Base-by-base conservation (phyloP, 2,113 vertebrate genomes). In the Delphinapterus leucas region DNA sequence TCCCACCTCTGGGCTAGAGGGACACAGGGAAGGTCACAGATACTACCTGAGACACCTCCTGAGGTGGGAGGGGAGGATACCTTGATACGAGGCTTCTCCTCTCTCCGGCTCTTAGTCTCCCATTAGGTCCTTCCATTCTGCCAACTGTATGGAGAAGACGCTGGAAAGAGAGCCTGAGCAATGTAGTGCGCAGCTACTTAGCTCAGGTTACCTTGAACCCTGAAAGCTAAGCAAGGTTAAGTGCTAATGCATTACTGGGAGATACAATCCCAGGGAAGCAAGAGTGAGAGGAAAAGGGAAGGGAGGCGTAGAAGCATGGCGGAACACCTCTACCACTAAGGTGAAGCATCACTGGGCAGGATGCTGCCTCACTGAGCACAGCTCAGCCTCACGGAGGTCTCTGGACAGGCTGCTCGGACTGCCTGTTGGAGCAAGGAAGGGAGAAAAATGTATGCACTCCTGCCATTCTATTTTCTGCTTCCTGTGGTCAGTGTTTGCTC, bases 1-100 rank as follows among this genome's bases (percentile, higher is more conserved):
- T 83, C 23, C 53, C 33, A 47, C 38, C 14, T 0, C 20, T 3
- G 5, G 36, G 31, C 33, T 28, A 49, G 31, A 88, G 28, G 2
- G 11, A 81, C 15, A 12, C 5, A 17, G 11, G 8, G 9, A 88
- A 61, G 6, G 11, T 25, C 2, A 6, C 2, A n/a, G 25, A n/a
- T 47, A 7, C 71, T 47, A 41, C n/a, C 25, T 25, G n/a, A 53
- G 33, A 67, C 15, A 0, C 7, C 13, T 18, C 41, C 18, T 2
- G 60, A 58, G 49, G 8, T 6, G 6, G 44, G 4, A 13, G 4
- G 4, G 9, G 7, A 49, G 21, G 33, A 49, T 20, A 21, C 18
- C 23, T 23, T 41, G 44, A 8, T 58, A 58, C 0, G 20, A 49
- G 49, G 49, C 49, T 33, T 71, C 33, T 61, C 14, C 74, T n/a